A percentile compares a stretch with the other conserved stretches of the same genome.
Evolutionary conservation across 2,797 vertebrate species (phyloP).

Genomic region (Phataginus tricuspis): DNA sequence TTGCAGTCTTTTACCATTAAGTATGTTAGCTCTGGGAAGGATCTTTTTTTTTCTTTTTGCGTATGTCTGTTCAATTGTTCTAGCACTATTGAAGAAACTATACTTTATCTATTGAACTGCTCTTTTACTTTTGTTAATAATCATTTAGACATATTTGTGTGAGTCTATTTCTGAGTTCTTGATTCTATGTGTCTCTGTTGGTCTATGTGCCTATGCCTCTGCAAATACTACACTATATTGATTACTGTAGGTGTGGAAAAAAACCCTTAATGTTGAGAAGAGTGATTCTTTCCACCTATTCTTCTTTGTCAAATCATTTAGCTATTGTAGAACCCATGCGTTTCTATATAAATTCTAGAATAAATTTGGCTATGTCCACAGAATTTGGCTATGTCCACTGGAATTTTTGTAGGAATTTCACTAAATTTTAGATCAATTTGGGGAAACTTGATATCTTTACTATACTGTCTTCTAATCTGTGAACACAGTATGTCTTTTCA

Average conservation of each 20-base stretch:
- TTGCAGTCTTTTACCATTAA: not conserved
- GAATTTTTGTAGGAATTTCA: not conserved
- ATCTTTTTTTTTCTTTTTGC: too few relatives aligned
- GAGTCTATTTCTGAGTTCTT: not conserved
- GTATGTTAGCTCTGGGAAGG: not conserved
- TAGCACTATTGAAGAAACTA: not conserved
- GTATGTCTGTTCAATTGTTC: not conserved
- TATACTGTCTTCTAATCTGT: not conserved
- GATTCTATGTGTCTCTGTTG: not conserved
- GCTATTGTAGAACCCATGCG: not conserved
- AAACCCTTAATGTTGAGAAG: not conserved
- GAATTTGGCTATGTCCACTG: not conserved
- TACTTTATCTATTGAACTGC: not conserved
- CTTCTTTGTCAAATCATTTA: not conserved
- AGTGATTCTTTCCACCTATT: not conserved
- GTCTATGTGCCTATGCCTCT: not conserved
- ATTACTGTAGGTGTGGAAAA: not conserved
- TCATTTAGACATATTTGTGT: not conserved
- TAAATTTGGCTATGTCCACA: not conserved
- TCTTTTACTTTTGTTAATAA: not conserved
- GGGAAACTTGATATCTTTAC: not conserved
- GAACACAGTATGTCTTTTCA: not conserved
- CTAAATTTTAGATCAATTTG: not conserved
- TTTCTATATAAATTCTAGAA: conserved; percentile 4
- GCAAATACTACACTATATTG: not conserved